Evolutionary conservation across 2,797 vertebrate species (phyloP).

Genomic region (Darevskia nairensis): DNA sequence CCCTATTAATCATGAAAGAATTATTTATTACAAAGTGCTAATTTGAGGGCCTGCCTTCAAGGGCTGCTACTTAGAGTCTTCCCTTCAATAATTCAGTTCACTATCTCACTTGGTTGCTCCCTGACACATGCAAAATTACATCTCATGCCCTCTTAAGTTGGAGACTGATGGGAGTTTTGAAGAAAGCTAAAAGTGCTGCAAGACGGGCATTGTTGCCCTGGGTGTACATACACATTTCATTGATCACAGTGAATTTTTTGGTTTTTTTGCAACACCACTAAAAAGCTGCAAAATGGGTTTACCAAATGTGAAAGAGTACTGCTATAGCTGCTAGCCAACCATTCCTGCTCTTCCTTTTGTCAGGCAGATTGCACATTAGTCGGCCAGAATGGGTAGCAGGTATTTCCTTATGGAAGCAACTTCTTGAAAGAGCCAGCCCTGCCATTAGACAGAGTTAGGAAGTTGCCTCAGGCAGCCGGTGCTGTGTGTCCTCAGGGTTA

Average conservation of each 20-base stretch:
- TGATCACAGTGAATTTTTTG: background rate
- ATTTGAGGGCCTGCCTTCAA: conserved; percentile 11
- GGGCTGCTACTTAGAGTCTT: conserved; percentile 7
- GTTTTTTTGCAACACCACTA: background rate
- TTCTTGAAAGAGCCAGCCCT: too few relatives aligned
- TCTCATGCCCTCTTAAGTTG: background rate
- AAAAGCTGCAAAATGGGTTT: background rate
- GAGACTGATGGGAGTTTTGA: background rate
- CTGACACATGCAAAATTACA: background rate
- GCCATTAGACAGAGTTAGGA: too few relatives aligned
- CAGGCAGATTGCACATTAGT: too few relatives aligned
- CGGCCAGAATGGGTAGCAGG: too few relatives aligned
- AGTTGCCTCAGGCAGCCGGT: too few relatives aligned
- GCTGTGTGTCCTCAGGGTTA: too few relatives aligned
- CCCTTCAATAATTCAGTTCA: conserved; percentile 22
- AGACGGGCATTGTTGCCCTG: background rate
- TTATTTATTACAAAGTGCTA: background rate
- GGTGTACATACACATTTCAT: background rate
- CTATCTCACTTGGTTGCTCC: background rate
- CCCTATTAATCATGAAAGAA: conserved; percentile 38
- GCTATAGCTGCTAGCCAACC: too few relatives aligned
- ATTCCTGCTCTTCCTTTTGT: too few relatives aligned
- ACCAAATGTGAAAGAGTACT: background rate
- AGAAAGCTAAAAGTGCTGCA: background rate
- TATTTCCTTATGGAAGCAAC: too few relatives aligned